phyloP scores from a whole-genome alignment of 2,797 vertebrate species.

The Pangasius krempfi region DNA sequence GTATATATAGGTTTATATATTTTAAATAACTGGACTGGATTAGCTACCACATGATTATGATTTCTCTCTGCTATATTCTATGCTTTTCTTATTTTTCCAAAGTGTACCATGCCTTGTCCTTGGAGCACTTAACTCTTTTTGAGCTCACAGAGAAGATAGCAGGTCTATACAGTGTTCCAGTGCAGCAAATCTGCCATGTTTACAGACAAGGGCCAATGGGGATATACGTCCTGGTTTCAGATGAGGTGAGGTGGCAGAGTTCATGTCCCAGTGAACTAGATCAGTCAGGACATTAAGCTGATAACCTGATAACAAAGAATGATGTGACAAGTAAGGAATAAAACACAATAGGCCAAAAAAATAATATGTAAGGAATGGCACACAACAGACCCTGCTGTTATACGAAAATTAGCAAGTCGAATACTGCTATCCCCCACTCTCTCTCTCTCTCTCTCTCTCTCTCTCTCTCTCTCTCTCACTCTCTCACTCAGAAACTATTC shows the following conservation, averaged over 20 bases:
- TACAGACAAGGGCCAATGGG: slow-evolving; percentile 71
- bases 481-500: too few relatives aligned
- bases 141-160: slow-evolving; percentile 77
- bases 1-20: too few relatives aligned
- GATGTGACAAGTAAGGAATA: background rate
- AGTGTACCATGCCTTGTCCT: slow-evolving; percentile 76
- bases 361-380: background rate
- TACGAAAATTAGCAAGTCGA: background rate
- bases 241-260: slow-evolving; percentile 65
- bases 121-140: slow-evolving; percentile 72
- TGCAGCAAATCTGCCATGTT: slow-evolving; percentile 70
- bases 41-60: background rate
- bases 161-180: slow-evolving; percentile 67
- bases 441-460: too few relatives aligned
- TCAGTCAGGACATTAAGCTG: background rate
- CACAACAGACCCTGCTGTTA: background rate
- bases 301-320: background rate
- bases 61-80: background rate
- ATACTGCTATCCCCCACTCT: too few relatives aligned
- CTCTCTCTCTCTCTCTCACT: too few relatives aligned
- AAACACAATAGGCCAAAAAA: background rate
- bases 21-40: background rate
- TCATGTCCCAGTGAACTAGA: background rate
- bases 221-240: slow-evolving; percentile 73
- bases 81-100: slow-evolving; percentile 19